Evolutionary conservation across 2,888 invertebrate genomes (phyloP).

Genomic region (Cheilosia pagana): DNA sequence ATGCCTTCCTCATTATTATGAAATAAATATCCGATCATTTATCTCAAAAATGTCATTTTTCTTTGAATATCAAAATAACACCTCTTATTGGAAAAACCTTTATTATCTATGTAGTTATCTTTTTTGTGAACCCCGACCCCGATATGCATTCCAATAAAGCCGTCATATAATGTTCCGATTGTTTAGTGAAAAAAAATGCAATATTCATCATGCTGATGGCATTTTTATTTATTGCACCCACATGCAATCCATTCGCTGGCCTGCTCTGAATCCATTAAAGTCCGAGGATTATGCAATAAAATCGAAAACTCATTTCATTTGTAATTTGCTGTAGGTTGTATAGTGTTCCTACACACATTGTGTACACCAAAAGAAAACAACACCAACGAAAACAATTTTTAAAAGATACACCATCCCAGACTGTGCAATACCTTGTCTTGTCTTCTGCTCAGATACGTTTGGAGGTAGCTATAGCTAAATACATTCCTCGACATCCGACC

Average conservation of each 20-base stretch:
- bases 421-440: constrained; percentile 12
- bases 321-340: constrained; percentile 38
- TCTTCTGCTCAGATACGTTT: background rate
- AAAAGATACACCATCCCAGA: constrained; percentile 30
- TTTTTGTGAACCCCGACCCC: too few species aligned
- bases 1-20: too few species aligned
- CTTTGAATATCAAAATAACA: too few species aligned
- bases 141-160: too few species aligned
- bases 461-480: background rate
- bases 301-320: constrained; percentile 32
- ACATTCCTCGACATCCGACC: constrained; percentile 11
- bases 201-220: too few species aligned
- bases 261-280: constrained; percentile 42
- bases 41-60: too few species aligned
- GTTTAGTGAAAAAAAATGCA: too few species aligned
- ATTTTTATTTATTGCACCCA: background rate
- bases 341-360: constrained; percentile 27
- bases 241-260: background rate
- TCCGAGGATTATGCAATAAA: constrained; percentile 45
- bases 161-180: too few species aligned
- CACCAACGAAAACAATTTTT: constrained; percentile 31
- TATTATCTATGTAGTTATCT: too few species aligned
- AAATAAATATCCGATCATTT: too few species aligned
- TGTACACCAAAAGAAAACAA: constrained; percentile 33
- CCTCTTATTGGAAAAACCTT: too few species aligned